Conservation (phyloP, 2,113 vertebrate genomes). For the Calypte anna region DNA sequence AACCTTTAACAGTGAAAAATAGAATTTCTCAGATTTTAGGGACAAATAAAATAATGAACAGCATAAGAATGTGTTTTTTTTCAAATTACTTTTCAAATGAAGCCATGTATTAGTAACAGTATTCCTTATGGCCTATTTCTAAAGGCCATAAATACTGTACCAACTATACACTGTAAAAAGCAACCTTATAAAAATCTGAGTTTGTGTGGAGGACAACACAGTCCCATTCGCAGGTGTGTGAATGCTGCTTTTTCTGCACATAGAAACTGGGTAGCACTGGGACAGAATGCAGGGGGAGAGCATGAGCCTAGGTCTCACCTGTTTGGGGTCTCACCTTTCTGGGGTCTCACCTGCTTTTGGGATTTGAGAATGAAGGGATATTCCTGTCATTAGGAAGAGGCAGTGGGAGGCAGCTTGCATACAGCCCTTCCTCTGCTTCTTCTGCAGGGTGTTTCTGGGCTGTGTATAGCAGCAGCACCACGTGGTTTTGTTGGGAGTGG, state of each 20-base stretch:
- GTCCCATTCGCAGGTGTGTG: background rate
- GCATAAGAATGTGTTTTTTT: background rate
- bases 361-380: background rate
- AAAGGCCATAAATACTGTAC: background rate
- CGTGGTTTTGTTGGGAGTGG: background rate
- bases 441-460: background rate
- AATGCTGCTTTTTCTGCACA: background rate
- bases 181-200: background rate
- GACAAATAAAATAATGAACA: background rate
- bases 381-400: background rate
- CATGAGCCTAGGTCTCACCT: background rate
- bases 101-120: background rate
- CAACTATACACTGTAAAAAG: background rate
- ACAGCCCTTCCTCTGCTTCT: background rate
- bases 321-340: background rate
- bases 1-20: background rate
- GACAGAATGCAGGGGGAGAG: background rate
- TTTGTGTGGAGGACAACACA: background rate
- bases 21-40: background rate
- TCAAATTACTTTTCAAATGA: background rate
- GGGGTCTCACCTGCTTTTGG: background rate
- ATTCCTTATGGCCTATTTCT: background rate
- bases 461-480: background rate
- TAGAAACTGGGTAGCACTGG: background rate
- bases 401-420: background rate